Conservation (phyloP, 2,113 vertebrate genomes). For the Anoura caudifer region DNA sequence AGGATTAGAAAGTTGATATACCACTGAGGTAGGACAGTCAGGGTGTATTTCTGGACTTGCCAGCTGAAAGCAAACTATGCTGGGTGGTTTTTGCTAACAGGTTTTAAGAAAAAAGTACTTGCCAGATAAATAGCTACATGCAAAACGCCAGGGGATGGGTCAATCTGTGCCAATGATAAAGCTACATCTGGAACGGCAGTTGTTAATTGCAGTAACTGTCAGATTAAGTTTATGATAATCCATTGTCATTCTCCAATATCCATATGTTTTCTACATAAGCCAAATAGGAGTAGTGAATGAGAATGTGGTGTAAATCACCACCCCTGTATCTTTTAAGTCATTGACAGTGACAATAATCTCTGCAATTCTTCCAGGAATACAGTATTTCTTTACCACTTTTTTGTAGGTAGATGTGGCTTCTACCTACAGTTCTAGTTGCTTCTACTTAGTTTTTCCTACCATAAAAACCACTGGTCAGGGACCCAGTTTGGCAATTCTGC, state of each 20-base stretch:
- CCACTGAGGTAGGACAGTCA: neutral
- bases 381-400: neutral
- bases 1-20: neutral
- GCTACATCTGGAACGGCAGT: neutral
- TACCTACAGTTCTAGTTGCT: neutral
- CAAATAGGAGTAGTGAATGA: neutral
- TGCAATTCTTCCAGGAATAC: neutral
- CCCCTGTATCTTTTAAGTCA: neutral
- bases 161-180: neutral
- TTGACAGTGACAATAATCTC: neutral
- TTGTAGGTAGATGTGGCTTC: neutral
- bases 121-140: neutral
- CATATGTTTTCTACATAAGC: neutral
- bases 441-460: neutral
- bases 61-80: neutral
- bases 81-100: neutral
- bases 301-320: neutral
- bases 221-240: slow-evolving; percentile 14
- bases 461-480: neutral
- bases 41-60: neutral
- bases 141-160: neutral
- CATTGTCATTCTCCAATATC: neutral
- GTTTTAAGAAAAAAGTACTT: neutral
- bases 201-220: neutral
- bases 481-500: neutral